Base-by-base conservation (phyloP, 2,888 invertebrate genomes). In the Acanthosepion lycidas region DNA sequence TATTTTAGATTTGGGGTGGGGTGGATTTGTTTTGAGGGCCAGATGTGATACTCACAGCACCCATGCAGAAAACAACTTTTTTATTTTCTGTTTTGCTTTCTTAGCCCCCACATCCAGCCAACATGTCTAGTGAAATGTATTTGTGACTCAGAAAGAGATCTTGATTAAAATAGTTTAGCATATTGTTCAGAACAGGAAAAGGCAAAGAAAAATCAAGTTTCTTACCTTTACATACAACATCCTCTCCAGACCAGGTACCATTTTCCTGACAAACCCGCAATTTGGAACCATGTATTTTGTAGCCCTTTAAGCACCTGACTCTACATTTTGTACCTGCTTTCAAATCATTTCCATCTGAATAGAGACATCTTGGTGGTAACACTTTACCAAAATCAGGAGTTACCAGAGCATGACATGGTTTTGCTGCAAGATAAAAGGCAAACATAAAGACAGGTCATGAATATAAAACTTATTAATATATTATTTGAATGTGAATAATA, bases 281-380 rank as follows among this genome's bases (percentile, higher is more conserved):
- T 92, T 92, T 92, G 49, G 92, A 92, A 49, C 92, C 92, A 20
- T 92, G 49, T 51, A 92, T n/a, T 48, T 78, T 59, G 64, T 64
- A 78, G 6, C 42, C 42, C 49, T 33, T 49, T 49, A 48, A 64
- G 91, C 91, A 53, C 23, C 78, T n/a, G 78, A 78, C 78, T 78
- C 23, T 78, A 78, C 78, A 78, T n/a, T 78, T 78, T n/a, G 78
- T 78, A n/a, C 78, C 78, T 15, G 78, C 33, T 33, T n/a, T n/a
- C 78, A 78, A 15, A 78, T n/a, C 78, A 78, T 33, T 33, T n/a
- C 78, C 78, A 78, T 33, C 78, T 78, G n/a, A 78, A 78, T 78
- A 78, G 78, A 78, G 78, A 78, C 78, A 78, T 78, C n/a, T 78
- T 78, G 78, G 78, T 18, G 78, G 78, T 78, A 78, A 33, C 78